Evolutionary conservation across 2,113 vertebrate genomes (phyloP).

Genomic region (Sander lucioperca): DNA sequence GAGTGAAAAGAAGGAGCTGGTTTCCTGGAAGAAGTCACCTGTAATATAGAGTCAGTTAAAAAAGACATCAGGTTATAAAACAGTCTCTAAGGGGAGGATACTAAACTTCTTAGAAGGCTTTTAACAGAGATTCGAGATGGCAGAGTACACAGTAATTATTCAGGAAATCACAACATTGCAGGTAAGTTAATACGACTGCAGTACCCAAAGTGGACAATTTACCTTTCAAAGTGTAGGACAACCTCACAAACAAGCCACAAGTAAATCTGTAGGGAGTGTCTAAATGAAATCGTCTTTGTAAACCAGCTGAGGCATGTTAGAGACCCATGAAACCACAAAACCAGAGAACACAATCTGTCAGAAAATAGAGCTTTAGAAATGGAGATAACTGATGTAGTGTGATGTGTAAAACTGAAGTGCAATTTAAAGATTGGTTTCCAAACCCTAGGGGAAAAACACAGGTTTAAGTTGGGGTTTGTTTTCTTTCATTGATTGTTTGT

Average conservation of each 20-base stretch:
- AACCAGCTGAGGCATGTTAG: conserved; percentile 27
- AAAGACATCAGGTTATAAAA: conserved; percentile 30
- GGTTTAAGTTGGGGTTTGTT: conserved; percentile 53
- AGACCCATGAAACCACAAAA: conserved; percentile 56
- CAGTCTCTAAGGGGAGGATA: conserved; percentile 33
- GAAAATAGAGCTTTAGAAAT: conserved; percentile 28
- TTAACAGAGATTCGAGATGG: conserved; percentile 59
- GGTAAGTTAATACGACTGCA: conserved; percentile 57
- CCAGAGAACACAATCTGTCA: conserved; percentile 40
- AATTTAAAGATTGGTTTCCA: conserved; percentile 56
- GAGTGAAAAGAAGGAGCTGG: conserved; percentile 17
- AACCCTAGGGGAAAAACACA: conserved; percentile 37
- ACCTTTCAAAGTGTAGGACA: conserved; percentile 55
- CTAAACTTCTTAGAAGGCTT: conserved; percentile 39
- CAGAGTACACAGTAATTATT: conserved; percentile 59
- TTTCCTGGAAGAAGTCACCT: conserved; percentile 32
- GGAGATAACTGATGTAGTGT: conserved; percentile 49
- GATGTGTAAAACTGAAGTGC: conserved; percentile 50
- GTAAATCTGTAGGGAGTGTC: conserved; percentile 50
- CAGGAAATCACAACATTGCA: conserved; percentile 51
- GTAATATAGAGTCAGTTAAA: conserved; percentile 45
- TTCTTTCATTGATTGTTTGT: conserved; percentile 68
- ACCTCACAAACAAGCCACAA: conserved; percentile 42
- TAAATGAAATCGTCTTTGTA: conserved; percentile 58
- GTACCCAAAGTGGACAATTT: conserved; percentile 55